Evolutionary conservation across 2,113 vertebrate species (phyloP).

Genomic region (Candoia aspera): DNA sequence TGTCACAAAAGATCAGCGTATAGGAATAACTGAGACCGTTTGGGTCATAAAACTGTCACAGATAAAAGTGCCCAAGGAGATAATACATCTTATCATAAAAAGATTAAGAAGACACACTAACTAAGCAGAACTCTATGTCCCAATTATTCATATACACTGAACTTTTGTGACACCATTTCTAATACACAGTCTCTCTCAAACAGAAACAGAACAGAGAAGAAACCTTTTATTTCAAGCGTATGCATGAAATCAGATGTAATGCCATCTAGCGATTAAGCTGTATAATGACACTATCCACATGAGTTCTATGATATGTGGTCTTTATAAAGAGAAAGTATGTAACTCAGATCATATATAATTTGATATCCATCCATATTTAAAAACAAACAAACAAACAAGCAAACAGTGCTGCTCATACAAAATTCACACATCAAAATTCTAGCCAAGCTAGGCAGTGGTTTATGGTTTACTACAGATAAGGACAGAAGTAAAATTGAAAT

Average conservation of each 20-base stretch:
- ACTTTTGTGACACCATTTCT: slow-evolving; percentile 16
- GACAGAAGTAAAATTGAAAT: neutral
- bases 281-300: neutral
- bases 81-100: neutral
- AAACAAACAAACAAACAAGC: too few relatives aligned
- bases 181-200: neutral
- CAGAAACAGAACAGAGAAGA: neutral
- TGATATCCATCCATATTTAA: neutral
- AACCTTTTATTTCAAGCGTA: neutral
- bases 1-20: slow-evolving; percentile 21
- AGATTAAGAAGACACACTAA: neutral
- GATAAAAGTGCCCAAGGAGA: slow-evolving; percentile 17
- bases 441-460: neutral
- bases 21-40: neutral
- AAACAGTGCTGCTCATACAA: neutral
- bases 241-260: neutral
- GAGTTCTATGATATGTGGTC: neutral
- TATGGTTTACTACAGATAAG: neutral
- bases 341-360: neutral
- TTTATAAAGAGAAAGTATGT: neutral
- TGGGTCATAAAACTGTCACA: slow-evolving; percentile 27
- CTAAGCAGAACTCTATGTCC: neutral
- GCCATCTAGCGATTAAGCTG: neutral
- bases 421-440: neutral
- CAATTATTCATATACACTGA: neutral